Conservation (phyloP, 2,113 vertebrate genomes). For the mouse (Mus musculus) region GRCm39 chr4:154828001-154828500, state of each 20-base stretch:
- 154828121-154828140: not conserved
- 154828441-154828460: conserved; percentile 63
- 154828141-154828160: not conserved
- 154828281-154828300: conserved; percentile 50
- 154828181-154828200: conserved; percentile 78
- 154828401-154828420: conserved; percentile 82
- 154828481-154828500: not conserved
- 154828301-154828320: conserved; percentile 77
- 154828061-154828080: rapidly evolving
- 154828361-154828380: conserved; percentile 86
- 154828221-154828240: conserved; percentile 59
- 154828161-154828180: conserved; percentile 57
- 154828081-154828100: not conserved
- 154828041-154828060: not conserved
- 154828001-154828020: not conserved
- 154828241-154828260: conserved; percentile 67
- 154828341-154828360: conserved; percentile 82
- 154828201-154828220: conserved; percentile 57
- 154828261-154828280: conserved; percentile 18
- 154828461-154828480: conserved; percentile 54
- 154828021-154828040: not conserved
- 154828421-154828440: conserved; percentile 81
- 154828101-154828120: not conserved
- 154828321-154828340: conserved; percentile 76
- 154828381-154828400: conserved; percentile 88